Evolutionary conservation across 2,113 vertebrate genomes (phyloP), one percentile per base, ranked within the genome.

Genomic region (Rhinoderma darwinii): DNA sequence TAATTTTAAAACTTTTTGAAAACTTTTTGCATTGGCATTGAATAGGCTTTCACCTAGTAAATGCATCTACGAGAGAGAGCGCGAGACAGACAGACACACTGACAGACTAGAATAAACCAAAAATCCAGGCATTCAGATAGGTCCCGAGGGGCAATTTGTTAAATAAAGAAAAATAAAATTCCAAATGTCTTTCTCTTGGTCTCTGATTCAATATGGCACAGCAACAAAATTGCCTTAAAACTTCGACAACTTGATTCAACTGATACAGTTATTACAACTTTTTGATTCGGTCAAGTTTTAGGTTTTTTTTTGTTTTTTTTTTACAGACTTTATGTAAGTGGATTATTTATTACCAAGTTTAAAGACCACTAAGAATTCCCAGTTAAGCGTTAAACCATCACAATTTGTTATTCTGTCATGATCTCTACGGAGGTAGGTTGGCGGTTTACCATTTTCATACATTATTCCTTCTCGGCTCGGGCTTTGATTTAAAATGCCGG

Each of bases 401-500:
- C 41, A 66, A 70, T 3, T 83, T 77, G 35, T 81, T 88, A 72
- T 77, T 50, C 22, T 84, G 22, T 17, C 50, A 1, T 88, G 32
- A 18, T 37, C 82, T 50, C 3, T 76, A 88, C 84, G 0, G 86
- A 7, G 37, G 43, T 6, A 20, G 74, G 73, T 70, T 27, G 44
- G 76, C 3, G 18, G 0, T n/a, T 68, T 84, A 35, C 35, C 39
- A 85, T 22, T 84, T 87, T 79, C 35, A 25, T 89, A 27, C 84
- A 61, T 79, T 78, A 88, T 54, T 83, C 37, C 50, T 25, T 41
- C 41, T 18, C 15, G 50, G 5, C n/a, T 84, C 8, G 44, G 86
- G 4, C 54, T 59, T 89, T 91, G 63, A 68, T 89, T 90, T 89
- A 1, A 85, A 86, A 88, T 90, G 7, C 35, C 85, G 63, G 2